Evolutionary conservation across 2,113 vertebrate species (phyloP).

Genomic region (Camelus bactrianus): DNA sequence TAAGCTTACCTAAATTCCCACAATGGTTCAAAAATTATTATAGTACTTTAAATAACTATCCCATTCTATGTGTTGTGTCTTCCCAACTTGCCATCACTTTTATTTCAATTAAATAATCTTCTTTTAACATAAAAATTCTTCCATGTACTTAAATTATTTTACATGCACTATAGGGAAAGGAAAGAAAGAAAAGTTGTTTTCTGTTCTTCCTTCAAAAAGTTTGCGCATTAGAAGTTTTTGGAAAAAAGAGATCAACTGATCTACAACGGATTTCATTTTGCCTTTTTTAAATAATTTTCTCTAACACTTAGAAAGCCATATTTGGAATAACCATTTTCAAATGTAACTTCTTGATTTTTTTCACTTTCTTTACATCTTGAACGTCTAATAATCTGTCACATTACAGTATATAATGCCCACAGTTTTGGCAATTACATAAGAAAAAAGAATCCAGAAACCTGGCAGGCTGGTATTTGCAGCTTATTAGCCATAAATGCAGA

Average conservation of each 20-base stretch:
- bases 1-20: background rate
- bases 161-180: background rate
- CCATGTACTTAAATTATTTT: slow-evolving; percentile 25
- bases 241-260: background rate
- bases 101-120: slow-evolving; percentile 28
- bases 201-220: background rate
- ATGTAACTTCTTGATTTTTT: background rate
- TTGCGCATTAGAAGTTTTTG: background rate
- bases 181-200: background rate
- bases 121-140: slow-evolving; percentile 29
- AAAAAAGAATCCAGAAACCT: slow-evolving; percentile 21
- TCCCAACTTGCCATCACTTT: slow-evolving; percentile 23
- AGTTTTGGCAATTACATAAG: slow-evolving; percentile 33
- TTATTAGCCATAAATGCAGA: background rate
- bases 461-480: background rate
- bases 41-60: background rate
- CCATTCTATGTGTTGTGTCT: slow-evolving; percentile 4
- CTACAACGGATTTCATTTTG: slow-evolving; percentile 1
- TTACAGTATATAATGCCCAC: background rate
- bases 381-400: background rate
- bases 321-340: slow-evolving; percentile 30
- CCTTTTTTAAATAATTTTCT: slow-evolving; percentile 7
- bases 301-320: slow-evolving; percentile 29
- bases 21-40: background rate
- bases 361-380: background rate